phyloP scores from a whole-genome alignment of 2,797 vertebrate species.

The Apogon talboti region DNA sequence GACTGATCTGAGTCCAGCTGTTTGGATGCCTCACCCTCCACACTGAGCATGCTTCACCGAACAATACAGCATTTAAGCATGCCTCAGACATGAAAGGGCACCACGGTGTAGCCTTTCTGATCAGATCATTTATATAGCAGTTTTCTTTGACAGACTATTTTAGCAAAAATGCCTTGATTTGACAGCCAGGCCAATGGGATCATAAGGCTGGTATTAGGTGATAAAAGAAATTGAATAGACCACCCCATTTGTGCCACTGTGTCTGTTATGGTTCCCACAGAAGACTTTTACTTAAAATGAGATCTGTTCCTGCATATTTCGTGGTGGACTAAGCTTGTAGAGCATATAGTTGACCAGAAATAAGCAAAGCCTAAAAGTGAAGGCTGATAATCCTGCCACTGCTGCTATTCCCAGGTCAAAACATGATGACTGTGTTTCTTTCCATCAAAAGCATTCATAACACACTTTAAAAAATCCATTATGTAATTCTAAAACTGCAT shows the following conservation, averaged over 20 bases:
- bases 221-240: constrained; percentile 45
- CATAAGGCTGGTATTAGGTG: constrained; percentile 10
- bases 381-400: constrained; percentile 8
- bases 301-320: constrained; percentile 20
- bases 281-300: constrained; percentile 16
- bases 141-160: constrained; percentile 51
- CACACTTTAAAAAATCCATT: constrained; percentile 51
- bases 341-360: constrained; percentile 39
- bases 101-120: constrained; percentile 16
- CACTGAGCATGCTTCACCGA: constrained; percentile 16
- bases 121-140: constrained; percentile 44
- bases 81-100: constrained; percentile 43
- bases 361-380: constrained; percentile 14
- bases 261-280: constrained; percentile 4
- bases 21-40: constrained; percentile 36
- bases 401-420: constrained; percentile 22
- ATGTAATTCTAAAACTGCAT: constrained; percentile 35
- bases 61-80: constrained; percentile 37
- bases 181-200: constrained; percentile 38
- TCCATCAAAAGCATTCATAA: constrained; percentile 35
- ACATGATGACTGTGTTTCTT: constrained; percentile 11
- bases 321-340: background rate
- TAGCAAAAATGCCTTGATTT: constrained; percentile 48
- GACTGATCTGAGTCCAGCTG: constrained; percentile 60
- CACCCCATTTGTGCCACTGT: constrained; percentile 21